Base-by-base conservation (phyloP, 2,888 invertebrate genomes). In the Odiellus spinosus region DNA sequence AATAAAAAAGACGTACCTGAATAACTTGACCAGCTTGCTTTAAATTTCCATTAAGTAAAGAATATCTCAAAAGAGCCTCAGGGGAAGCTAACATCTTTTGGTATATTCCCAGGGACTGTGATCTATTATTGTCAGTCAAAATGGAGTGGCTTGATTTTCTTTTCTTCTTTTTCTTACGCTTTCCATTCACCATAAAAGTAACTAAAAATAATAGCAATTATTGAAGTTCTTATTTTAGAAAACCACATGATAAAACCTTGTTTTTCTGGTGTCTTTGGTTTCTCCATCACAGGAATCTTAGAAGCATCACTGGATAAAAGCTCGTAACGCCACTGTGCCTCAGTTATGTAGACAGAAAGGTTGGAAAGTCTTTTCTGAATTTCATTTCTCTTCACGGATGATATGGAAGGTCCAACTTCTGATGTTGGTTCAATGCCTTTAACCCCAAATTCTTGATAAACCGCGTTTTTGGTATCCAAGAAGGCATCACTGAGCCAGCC, bases 311-410 rank as follows among this genome's bases (percentile, higher is more conserved):
- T 44, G 17, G 45, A 42, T n/a, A 82, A 72, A 40, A 82, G 63
- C 59, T 81, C 78, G 56, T 79, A 68, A 58, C 81, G 73, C 82
- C 82, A 82, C 49, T 73, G 67, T 6, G 78, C 79, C 62, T 82
- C 79, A 52, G 71, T 74, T 3, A 80, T 70, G 65, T 71, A 64
- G 66, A 74, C 60, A 14, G 54, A 35, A 56, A 53, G 44, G 51
- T 55, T 42, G 38, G 50, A 68, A 68, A 17, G 36, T 8, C 49
- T 34, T 32, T 49, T 43, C 10, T 40, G 46, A 11, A 51, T 19
- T n/a, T 46, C 48, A 15, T 10, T 15, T 21, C 42, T 40, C 14
- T 14, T 14, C 6, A 34, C 46, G 11, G 47, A 36, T 8, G 21
- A 26, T 8, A 26, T 8, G 26, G 26, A 26, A 26, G 4, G 4